Base-by-base conservation (phyloP, 2,888 invertebrate genomes). In the Phyto melanocephala region DNA sequence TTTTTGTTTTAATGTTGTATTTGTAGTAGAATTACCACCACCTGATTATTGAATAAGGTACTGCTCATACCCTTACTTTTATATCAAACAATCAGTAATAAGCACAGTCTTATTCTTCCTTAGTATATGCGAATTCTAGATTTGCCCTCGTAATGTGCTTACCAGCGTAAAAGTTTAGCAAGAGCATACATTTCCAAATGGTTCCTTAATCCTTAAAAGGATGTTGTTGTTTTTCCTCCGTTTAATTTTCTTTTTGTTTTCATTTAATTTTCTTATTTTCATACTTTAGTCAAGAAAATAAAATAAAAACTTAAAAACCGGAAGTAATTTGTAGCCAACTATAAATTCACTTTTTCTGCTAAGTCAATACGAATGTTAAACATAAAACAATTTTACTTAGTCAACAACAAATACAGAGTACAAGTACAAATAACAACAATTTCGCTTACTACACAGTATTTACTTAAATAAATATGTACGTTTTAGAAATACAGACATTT, bases 311-410 rank as follows among this genome's bases (percentile, higher is more conserved):
- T 84, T 80, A 72, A 78, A 82, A 83, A 87, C 84, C 88, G 88
- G 88, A 88, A 88, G 88, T 87, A 88, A 88, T 88, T 88, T 88
- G 88, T 88, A 88, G 88, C 87, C 86, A 88, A 87, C 88, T 86
- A 88, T 86, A 88, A 88, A 88, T 88, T 74, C 81, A 82, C 78
- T 79, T 70, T 52, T n/a, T n/a, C n/a, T 70, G 79, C 15, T 75
- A 75, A 78, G 82, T 79, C 82, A 79, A 82, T 75, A 82, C 72
- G 35, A 60, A 63, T 45, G 11, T 33, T 3, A 6, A 28, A 28
- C 28, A 28, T 28, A 77, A 42, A 65, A 8, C 10, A 60, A 63
- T 47, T 22, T 52, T 28, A 6, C 45, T 42, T 15, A 60, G 37
- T 6, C 47, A 58, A 20, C 58, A n/a, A 40, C 28, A 6, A 28